Conservation (phyloP, 2,888 invertebrate species). For the Petrolisthes manimaculis region DNA sequence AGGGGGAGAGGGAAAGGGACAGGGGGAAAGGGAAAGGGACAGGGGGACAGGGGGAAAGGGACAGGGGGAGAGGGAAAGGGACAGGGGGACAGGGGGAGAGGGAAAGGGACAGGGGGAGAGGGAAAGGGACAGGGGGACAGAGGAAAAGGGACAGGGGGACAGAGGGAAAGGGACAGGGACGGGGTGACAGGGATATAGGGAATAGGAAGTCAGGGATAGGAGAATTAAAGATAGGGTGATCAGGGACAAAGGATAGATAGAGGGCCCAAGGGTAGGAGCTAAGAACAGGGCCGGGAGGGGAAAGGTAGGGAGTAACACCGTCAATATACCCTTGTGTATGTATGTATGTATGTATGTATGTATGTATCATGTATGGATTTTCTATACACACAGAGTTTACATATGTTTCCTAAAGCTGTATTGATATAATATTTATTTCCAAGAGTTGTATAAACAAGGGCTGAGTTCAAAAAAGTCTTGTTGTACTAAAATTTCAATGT, state of each 20-base stretch:
- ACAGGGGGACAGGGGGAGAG: slow-evolving; percentile 4
- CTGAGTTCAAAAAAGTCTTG: too few species aligned
- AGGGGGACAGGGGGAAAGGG: background rate
- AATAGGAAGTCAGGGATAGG: background rate
- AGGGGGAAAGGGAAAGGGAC: background rate
- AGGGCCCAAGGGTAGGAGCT: too few species aligned
- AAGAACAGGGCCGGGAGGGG: too few species aligned
- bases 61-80: background rate
- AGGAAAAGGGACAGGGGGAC: too few species aligned
- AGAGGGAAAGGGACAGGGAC: background rate
- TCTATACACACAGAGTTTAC: too few species aligned
- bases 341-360: background rate
- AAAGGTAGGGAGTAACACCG: too few species aligned
- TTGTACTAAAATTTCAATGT: too few species aligned
- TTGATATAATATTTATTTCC: too few species aligned
- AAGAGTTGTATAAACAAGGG: too few species aligned
- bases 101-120: background rate
- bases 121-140: background rate
- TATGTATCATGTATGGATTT: background rate
- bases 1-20: background rate
- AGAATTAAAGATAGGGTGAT: background rate
- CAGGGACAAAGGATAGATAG: background rate
- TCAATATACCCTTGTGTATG: background rate
- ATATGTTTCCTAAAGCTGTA: too few species aligned
- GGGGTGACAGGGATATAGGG: background rate